Evolutionary conservation across 2,797 vertebrate genomes (phyloP), one percentile per base, ranked within the genome.

Genomic region (Alfaro cultratus): DNA sequence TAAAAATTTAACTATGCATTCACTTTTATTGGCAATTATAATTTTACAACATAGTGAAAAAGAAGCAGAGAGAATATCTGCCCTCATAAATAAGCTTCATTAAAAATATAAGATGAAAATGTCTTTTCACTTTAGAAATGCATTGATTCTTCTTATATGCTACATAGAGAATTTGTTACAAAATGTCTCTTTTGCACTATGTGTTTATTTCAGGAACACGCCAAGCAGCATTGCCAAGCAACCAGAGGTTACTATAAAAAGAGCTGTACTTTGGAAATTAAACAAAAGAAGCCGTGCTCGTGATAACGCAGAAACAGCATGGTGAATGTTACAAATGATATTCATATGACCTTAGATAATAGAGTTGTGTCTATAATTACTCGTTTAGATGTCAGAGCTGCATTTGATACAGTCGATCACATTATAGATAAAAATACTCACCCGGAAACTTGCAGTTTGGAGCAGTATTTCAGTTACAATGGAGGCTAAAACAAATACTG

Each of bases 141-240:
- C n/a, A 29, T 70, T 74, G 26, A 75, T 1, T 4, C 71, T 76
- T 73, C 57, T 82, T 39, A 43, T 26, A 70, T 55, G 18, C 39
- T 41, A 62, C 51, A 10, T 6, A 70, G 41, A 55, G 11, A 15
- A 74, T 47, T 72, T n/a, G 26, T 3, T 49, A 78, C 8, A 80
- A 75, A 81, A 41, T 12, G 64, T 39, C 45, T 67, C 36, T 64
- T 68, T 73, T 74, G n/a, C 79, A 39, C 41, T 72, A 18, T 36
- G 46, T 79, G 82, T 85, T 86, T 90, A 86, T 92, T 89, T 88
- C 75, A 87, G 85, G 80, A 93, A 73, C 72, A 75, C 67, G 46
- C 73, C 16, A 83, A 80, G 62, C 57, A 9, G 47, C 73, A 90
- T 91, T 91, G 86, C 91, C 88, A 89, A 47, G 86, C 86, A 92